Conservation (phyloP, 2,797 vertebrate genomes). For the Trichosurus vulpecula region DNA sequence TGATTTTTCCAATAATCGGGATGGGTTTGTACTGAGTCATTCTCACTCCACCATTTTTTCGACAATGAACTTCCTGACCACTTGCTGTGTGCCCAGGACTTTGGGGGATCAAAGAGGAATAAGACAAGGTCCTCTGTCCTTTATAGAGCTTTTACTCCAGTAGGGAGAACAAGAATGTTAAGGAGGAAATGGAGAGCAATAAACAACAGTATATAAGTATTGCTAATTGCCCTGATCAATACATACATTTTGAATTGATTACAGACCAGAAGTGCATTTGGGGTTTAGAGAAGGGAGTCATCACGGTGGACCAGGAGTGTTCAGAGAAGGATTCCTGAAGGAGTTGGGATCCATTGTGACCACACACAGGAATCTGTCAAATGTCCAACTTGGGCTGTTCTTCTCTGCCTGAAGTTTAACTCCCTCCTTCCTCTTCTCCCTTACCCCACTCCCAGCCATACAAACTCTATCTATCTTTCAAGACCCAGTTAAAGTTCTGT, state of each 20-base stretch:
- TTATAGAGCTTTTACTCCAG: background rate
- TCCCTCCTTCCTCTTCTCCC: background rate
- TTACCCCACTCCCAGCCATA: background rate
- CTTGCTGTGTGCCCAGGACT: background rate
- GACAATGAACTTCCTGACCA: background rate
- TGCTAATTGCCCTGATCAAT: background rate
- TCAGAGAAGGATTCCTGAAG: background rate
- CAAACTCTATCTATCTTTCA: background rate
- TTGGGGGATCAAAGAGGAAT: background rate
- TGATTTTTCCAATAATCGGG: background rate
- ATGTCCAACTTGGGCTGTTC: background rate
- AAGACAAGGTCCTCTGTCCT: background rate
- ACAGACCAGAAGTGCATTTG: background rate
- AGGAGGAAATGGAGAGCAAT: background rate
- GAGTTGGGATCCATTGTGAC: background rate
- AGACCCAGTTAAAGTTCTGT: background rate
- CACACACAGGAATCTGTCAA: background rate
- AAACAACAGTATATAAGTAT: background rate
- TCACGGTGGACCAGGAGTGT: background rate
- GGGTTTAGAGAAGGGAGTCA: background rate
- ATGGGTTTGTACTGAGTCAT: background rate
- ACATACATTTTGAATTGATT: background rate
- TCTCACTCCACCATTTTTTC: background rate
- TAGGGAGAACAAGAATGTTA: background rate
- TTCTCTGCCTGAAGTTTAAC: background rate